A percentile compares a stretch with the other conserved stretches of the same genome.
phyloP scores from a whole-genome alignment of 2,797 vertebrate species.

The Melanotaenia trifasciata region DNA sequence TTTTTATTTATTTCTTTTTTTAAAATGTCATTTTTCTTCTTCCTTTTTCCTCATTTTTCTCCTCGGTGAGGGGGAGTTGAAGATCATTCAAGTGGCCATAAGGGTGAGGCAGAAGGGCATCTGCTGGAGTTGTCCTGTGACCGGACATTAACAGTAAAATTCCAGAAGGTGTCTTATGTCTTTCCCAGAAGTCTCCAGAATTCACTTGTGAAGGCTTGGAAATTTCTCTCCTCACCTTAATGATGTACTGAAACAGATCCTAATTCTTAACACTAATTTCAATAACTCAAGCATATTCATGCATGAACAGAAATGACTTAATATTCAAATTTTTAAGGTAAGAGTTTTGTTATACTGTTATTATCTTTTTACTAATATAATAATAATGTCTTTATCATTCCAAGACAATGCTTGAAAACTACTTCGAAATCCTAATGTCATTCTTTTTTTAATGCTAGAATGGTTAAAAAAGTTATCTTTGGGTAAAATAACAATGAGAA shows the following conservation, averaged over 20 bases:
- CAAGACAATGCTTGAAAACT: no score
- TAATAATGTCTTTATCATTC: no score
- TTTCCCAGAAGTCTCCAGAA: neutral
- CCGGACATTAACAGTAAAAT: neutral
- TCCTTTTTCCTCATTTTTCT: no score
- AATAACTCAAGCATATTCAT: neutral
- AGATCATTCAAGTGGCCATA: neutral
- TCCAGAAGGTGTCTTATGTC: neutral
- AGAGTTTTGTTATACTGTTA: no score
- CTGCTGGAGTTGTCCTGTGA: slow-evolving; percentile 11
- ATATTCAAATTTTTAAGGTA: no score
- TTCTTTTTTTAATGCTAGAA: no score
- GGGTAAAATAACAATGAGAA: no score
- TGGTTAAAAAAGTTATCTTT: no score
- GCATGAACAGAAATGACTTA: neutral
- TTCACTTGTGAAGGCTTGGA: no score
- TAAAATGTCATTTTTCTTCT: no score
- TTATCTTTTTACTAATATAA: no score
- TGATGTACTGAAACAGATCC: neutral
- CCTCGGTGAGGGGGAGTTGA: neutral
- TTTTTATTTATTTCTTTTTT: neutral
- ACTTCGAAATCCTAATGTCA: no score
- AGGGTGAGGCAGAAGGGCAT: slow-evolving; percentile 8
- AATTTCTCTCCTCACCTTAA: neutral
- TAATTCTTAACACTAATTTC: neutral